Evolutionary conservation across 2,888 invertebrate genomes (phyloP), one percentile per base, ranked within the genome.

Genomic region (Eupithecia vulgata): DNA sequence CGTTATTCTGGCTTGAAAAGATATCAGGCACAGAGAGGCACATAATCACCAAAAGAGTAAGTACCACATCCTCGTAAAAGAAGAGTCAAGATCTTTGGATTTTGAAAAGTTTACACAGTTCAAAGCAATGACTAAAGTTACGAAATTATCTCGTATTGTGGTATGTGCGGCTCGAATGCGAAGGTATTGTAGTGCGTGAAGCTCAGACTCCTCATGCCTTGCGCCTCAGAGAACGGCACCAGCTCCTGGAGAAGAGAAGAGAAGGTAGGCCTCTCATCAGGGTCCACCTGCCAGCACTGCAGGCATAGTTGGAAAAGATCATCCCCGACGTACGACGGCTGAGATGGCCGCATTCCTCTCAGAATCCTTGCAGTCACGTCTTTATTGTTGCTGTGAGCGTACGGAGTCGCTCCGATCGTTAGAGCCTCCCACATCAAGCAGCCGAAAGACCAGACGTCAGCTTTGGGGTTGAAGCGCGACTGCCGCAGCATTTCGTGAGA

Each of bases 381-480:
- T 81, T 95, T 95, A 74, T 95, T 96, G 6, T 92, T 90, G n/a
- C 97, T 94, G 81, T 96, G 96, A 1, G 96, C 95, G 85, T 97
- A 98, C 0, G 97, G 97, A 0, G 98, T 98, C 1, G 96, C 98
- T 52, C 96, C 98, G 84, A 98, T 91, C 6, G 97, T 96, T 80
- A 97, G 95, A 75, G 97, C 96, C 89, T 98, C 98, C 98, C 98
- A 98, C 76, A 98, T 91, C 15, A 98, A 87, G 75, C 97, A 96
- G 0, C 97, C 98, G 87, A 96, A 97, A 0, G 97, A 97, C 98
- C 98, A 98, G 7, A 97, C 95, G 83, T 98, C 97, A 71, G 97
- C 97, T 82, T 97, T 96, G 6, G 94, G 91, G n/a, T 96, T 96
- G 80, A 95, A 96, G 67, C 96, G 95, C 68, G 96, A 96, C 81